Evolutionary conservation across 2,797 vertebrate genomes (phyloP).

Genomic region (Scolopax rusticola): DNA sequence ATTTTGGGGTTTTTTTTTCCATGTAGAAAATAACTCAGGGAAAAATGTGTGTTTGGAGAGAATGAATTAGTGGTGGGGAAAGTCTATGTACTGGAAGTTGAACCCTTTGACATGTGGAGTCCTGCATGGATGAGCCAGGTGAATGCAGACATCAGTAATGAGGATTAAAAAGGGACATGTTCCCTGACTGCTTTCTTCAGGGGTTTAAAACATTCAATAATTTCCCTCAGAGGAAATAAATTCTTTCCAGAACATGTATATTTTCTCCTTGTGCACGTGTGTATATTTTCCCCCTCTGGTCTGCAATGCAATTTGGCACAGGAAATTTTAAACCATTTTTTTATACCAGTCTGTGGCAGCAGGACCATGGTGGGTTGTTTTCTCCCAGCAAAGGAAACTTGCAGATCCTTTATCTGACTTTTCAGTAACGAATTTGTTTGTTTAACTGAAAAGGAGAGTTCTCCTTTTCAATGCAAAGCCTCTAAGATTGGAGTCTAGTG

Average conservation of each 20-base stretch:
- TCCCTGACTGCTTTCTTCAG: background rate
- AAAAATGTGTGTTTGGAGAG: background rate
- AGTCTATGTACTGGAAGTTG: background rate
- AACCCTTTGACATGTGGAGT: background rate
- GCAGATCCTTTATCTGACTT: background rate
- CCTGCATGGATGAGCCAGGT: background rate
- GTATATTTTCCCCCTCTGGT: background rate
- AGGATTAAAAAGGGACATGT: background rate
- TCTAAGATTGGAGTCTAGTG: background rate
- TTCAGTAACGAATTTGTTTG: rapidly evolving
- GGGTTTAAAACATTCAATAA: background rate
- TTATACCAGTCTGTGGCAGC: background rate
- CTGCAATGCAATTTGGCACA: background rate
- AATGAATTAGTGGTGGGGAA: background rate
- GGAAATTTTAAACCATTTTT: background rate
- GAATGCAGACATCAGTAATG: background rate
- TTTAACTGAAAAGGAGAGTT: background rate
- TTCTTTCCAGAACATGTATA: background rate
- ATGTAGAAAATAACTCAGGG: background rate
- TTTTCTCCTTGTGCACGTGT: background rate
- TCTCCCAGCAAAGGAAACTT: background rate
- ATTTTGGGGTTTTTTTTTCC: background rate
- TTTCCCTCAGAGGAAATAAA: background rate
- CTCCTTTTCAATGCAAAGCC: background rate
- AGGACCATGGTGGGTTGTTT: background rate